Conservation (phyloP, 2,888 invertebrate genomes). For the Callyntrura sp. region DNA sequence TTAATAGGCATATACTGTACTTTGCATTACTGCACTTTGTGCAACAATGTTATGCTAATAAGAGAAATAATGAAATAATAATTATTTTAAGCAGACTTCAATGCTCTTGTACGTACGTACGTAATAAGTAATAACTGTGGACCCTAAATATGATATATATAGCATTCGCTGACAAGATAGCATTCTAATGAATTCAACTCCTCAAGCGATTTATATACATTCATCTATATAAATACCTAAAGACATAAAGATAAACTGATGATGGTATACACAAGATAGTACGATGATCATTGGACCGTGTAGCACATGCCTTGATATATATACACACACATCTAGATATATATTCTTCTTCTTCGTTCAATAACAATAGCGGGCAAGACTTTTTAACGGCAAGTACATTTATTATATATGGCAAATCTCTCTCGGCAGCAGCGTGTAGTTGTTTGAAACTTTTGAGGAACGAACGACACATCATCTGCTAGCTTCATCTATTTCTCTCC, state of each 20-base stretch:
- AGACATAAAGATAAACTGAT: conserved; percentile 15
- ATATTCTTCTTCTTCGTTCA: background rate
- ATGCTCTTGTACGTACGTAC: background rate
- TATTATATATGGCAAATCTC: conserved; percentile 2
- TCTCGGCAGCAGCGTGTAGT: background rate
- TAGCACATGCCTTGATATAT: conserved; percentile 10
- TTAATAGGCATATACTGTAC: background rate
- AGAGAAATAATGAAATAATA: conserved; percentile 25
- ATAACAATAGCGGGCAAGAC: conserved; percentile 28
- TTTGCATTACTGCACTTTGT: background rate
- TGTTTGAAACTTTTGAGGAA: conserved; percentile 40
- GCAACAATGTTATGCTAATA: background rate
- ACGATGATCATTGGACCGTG: conserved; percentile 70
- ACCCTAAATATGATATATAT: background rate
- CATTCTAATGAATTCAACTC: conserved; percentile 42
- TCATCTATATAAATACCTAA: too few species aligned
- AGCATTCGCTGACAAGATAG: conserved; percentile 17
- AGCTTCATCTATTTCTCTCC: conserved; percentile 68
- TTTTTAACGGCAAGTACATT: conserved; percentile 2
- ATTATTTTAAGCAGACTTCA: background rate
- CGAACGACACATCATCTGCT: conserved; percentile 55
- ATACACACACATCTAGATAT: too few species aligned
- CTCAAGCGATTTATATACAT: conserved; percentile 19
- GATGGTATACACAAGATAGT: conserved; percentile 15
- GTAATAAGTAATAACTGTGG: background rate